Evolutionary conservation across 2,797 vertebrate genomes (phyloP), one percentile per base, ranked within the genome.

Genomic region (Ptychobarbus kaznakovi): DNA sequence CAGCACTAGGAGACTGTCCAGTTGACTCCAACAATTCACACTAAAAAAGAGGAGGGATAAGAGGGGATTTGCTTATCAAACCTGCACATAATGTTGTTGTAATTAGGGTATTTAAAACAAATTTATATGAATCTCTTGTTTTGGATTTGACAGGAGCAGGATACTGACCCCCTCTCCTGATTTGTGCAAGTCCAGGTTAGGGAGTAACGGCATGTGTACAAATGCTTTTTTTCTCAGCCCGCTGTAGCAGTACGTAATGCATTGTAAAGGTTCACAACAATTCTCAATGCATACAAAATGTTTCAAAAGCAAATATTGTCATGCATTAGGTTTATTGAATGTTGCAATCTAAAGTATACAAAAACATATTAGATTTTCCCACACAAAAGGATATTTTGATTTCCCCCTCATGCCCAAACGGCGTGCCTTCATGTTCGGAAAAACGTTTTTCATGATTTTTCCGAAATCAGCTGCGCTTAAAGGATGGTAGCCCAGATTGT

Each of bases 401-500:
- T 99, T 99, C 92, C 98, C 98, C 95, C 98, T 97, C 93, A 98
- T 99, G 95, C 98, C 98, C 88, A 99, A 96, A 87, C 98, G 97
- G 87, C 98, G 98, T 32, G 98, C 98, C 95, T 99, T 99, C 98
- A 99, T 99, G 93, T 98, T 99, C 28, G 98, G 98, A 95, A 99
- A 99, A 89, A 99, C 97, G n/a, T 99, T 99, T 95, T 99, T 99
- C 98, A 99, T 99, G 91, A 99, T 99, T 95, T 99, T 99, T 86
- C 98, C 98, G 87, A 99, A 99, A 93, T 99, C 98, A 87, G 98
- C 98, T 89, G 98, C 97, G 92, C 98, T 99, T 93, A 99, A 94
- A 56, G 97, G 97, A 91, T 98, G 97, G 93, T 99, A 99, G 93
- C 97, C 97, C 84, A 99, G 97, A 97, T 99, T 99, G 97, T 99